Evolutionary conservation across 2,888 invertebrate genomes (phyloP).

Genomic region (Celastrina argiolus): DNA sequence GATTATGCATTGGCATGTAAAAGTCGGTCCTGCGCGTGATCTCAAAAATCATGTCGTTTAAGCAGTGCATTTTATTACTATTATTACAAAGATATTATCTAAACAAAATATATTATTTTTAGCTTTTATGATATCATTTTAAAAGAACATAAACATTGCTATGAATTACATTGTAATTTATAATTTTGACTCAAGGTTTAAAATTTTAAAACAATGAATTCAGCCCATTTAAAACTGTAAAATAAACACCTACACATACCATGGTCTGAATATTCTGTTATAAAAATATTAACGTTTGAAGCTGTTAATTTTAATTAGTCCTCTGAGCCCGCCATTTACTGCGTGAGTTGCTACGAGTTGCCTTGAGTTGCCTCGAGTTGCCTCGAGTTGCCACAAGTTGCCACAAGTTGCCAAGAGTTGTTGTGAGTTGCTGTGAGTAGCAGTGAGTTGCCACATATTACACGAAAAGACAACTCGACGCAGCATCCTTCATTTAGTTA

Average conservation of each 20-base stretch:
- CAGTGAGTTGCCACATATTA: not conserved
- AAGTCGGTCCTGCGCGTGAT: too few species aligned
- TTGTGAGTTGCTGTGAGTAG: not conserved
- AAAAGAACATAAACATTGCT: too few species aligned
- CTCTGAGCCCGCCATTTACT: conserved; percentile 1
- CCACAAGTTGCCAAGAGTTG: not conserved
- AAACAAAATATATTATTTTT: too few species aligned
- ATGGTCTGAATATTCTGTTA: not conserved
- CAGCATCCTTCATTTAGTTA: conserved; percentile 24
- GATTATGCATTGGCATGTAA: too few species aligned
- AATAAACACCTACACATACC: not conserved
- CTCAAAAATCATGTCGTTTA: too few species aligned
- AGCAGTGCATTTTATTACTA: too few species aligned
- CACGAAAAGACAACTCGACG: conserved; percentile 12
- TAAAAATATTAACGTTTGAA: not conserved
- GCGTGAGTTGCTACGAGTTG: not conserved
- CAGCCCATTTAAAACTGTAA: not conserved
- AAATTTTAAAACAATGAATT: not conserved
- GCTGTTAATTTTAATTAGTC: conserved; percentile 8
- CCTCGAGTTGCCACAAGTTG: not conserved
- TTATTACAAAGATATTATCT: too few species aligned
- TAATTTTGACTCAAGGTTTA: too few species aligned
- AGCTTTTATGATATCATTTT: too few species aligned
- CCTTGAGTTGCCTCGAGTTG: not conserved
- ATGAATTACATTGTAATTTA: too few species aligned